These are phyloP conservation scores for Camelus dromedarius DNA, from an alignment of 2,113 vertebrate genomes.

Conservation along the genomic window DNA sequence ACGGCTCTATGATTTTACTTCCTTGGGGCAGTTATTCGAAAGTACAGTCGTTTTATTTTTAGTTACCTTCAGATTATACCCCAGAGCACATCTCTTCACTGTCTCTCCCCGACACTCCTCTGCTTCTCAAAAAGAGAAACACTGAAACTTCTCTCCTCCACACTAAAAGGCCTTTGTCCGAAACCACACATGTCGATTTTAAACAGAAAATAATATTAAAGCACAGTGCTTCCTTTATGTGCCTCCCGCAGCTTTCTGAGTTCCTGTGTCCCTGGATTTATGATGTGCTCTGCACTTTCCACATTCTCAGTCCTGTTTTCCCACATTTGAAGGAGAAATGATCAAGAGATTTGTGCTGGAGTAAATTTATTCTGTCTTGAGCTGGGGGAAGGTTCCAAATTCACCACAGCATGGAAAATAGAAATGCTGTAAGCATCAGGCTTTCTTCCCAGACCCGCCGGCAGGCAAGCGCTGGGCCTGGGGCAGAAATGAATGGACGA, in stretches of 20 bases:
- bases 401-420: conserved; percentile 90
- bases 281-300: conserved; percentile 89
- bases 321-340: conserved; percentile 90
- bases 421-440: conserved; percentile 86
- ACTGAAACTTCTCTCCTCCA: conserved; percentile 88
- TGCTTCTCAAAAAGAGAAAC: conserved; percentile 83
- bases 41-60: conserved; percentile 70
- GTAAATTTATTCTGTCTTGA: conserved; percentile 90
- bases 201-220: conserved; percentile 89
- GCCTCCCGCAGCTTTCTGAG: conserved; percentile 87
- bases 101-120: conserved; percentile 81
- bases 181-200: conserved; percentile 91
- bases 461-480: conserved; percentile 72
- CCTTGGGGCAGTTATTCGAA: conserved; percentile 77
- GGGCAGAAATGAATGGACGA: conserved; percentile 77
- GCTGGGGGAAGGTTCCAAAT: conserved; percentile 88
- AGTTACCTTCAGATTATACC: conserved; percentile 52
- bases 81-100: conserved; percentile 80
- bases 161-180: conserved; percentile 91
- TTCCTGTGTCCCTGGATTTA: conserved; percentile 90
- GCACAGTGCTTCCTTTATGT: conserved; percentile 90
- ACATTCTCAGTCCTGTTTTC: conserved; percentile 88
- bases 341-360: conserved; percentile 90
- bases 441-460: conserved; percentile 84
- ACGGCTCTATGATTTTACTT: neutral